These are phyloP conservation scores for Ophonus ardosiacus DNA, from an alignment of 2,888 invertebrate species.

Conservation along the genomic window DNA sequence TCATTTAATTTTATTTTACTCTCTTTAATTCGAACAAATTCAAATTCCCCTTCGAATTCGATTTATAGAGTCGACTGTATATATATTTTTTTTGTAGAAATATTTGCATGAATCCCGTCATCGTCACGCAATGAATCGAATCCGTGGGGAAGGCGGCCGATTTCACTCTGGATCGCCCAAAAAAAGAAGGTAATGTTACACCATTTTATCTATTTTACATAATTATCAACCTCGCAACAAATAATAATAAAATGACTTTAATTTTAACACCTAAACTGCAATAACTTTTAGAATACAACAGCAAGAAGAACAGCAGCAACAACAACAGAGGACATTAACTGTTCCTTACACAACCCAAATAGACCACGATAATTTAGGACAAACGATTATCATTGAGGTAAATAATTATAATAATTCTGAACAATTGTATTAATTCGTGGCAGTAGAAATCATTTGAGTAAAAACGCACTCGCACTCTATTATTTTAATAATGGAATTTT, in stretches of 20 bases:
- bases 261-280: conserved; percentile 4
- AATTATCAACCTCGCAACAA: too few relatives aligned
- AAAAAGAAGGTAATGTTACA: conserved; percentile 70
- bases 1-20: too few relatives aligned
- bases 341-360: conserved; percentile 70
- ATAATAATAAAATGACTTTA: background rate
- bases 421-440: background rate
- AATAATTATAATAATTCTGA: conserved; percentile 52
- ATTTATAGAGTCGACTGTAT: too few relatives aligned
- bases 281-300: conserved; percentile 50
- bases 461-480: too few relatives aligned
- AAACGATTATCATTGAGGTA: conserved; percentile 74
- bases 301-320: conserved; percentile 70
- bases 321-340: conserved; percentile 72
- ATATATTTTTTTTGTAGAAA: conserved; percentile 82
- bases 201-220: background rate
- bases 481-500: background rate
- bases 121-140: conserved; percentile 97
- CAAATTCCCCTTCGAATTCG: too few relatives aligned
- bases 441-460: background rate
- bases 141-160: conserved; percentile 96
- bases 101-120: conserved; percentile 99
- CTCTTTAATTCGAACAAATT: too few relatives aligned
- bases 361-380: conserved; percentile 70
- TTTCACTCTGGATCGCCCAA: conserved; percentile 87